Percentiles rank a stretch among this genome's conserved stretches.
Evolutionary conservation across 2,797 vertebrate genomes (phyloP).

Genomic region (Bradypodion ventrale): DNA sequence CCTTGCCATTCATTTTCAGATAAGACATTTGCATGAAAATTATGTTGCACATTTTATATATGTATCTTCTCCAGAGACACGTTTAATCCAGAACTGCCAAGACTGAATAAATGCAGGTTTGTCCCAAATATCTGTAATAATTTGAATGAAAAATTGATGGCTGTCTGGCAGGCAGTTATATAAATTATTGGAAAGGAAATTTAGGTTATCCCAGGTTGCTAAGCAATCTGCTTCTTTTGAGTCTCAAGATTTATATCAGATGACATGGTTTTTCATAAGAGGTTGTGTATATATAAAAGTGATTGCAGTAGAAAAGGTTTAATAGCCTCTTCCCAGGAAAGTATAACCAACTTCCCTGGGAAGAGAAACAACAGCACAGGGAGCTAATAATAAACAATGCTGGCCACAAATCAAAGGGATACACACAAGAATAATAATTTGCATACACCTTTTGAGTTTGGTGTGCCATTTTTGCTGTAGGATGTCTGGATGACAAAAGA

Average conservation of each 20-base stretch:
- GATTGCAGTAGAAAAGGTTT: constrained; percentile 5
- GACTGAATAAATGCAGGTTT: background rate
- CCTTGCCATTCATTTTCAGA: constrained; percentile 28
- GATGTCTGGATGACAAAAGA: too few relatives aligned
- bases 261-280: background rate
- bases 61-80: background rate
- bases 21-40: constrained; percentile 23
- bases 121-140: constrained; percentile 24
- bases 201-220: constrained; percentile 17
- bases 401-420: too few relatives aligned
- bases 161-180: constrained; percentile 3
- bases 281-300: background rate
- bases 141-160: constrained; percentile 15
- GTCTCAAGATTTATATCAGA: constrained; percentile 21
- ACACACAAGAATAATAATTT: too few relatives aligned
- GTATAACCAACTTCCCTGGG: background rate
- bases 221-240: constrained; percentile 25
- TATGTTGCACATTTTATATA: constrained; percentile 15
- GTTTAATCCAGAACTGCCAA: background rate
- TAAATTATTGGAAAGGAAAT: constrained; percentile 27
- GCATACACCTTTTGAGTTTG: too few relatives aligned
- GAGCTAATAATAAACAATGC: too few relatives aligned
- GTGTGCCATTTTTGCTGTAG: too few relatives aligned
- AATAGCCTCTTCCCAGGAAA: background rate
- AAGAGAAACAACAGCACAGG: background rate